Conservation (phyloP, 2,113 vertebrate genomes). For the Laterallus jamaicensis region DNA sequence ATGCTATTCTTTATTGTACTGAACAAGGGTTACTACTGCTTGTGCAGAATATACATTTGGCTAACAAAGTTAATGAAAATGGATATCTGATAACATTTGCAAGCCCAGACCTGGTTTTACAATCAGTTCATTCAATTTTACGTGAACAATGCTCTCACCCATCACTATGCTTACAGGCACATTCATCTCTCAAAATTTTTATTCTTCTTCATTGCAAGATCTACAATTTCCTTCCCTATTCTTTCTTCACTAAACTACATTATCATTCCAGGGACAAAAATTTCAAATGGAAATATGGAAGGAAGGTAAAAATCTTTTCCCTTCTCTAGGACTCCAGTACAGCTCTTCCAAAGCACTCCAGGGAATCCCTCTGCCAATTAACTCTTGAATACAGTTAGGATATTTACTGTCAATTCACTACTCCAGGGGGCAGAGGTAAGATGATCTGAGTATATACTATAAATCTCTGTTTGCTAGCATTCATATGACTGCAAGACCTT, state of each 20-base stretch:
- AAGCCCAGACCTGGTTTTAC: not conserved
- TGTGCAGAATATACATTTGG: not conserved
- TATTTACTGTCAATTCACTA: not conserved
- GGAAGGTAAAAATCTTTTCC: not conserved
- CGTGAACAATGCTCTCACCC: not conserved
- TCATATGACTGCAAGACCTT: not conserved
- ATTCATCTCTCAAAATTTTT: not conserved
- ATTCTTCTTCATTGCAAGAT: not conserved
- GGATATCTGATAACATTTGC: not conserved
- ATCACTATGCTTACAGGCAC: not conserved
- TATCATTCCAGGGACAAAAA: not conserved
- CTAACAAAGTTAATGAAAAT: not conserved
- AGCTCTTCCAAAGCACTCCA: not conserved
- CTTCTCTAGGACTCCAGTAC: not conserved
- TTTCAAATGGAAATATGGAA: not conserved
- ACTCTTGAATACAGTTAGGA: not conserved
- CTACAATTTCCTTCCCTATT: not conserved
- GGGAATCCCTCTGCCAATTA: not conserved
- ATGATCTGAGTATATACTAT: not conserved
- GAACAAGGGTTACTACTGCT: not conserved
- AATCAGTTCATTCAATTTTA: not conserved
- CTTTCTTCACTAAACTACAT: not conserved
- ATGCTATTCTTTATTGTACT: not conserved
- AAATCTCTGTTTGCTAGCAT: not conserved
- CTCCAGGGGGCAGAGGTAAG: not conserved